Percentiles rank a stretch among this genome's conserved stretches.
phyloP scores from a whole-genome alignment of 2,888 invertebrate genomes.

The Brenthis daphne region DNA sequence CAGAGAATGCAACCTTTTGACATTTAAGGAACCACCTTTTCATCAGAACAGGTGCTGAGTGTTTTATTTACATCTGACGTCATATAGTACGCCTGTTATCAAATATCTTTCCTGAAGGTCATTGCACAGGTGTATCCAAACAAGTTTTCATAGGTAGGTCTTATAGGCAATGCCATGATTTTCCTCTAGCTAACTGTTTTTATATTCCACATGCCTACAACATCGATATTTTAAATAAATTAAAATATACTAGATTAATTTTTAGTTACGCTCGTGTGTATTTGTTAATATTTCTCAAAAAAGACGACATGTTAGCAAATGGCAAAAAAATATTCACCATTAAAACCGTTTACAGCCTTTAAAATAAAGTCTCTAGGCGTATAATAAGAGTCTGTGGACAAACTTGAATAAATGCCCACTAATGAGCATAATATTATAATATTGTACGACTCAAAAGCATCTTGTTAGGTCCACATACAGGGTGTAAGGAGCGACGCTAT shows the following conservation, averaged over 20 bases:
- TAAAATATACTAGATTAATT: no score
- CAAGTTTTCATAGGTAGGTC: slow-evolving; percentile 20
- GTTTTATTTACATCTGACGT: slow-evolving; percentile 31
- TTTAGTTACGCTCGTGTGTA: neutral
- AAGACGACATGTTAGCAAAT: slow-evolving; percentile 18
- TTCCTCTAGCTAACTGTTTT: neutral
- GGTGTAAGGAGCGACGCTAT: slow-evolving; percentile 71
- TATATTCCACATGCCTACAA: neutral
- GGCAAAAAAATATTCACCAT: slow-evolving; percentile 32
- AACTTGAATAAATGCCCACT: slow-evolving; percentile 66
- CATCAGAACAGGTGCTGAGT: slow-evolving; percentile 38
- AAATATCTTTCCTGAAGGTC: slow-evolving; percentile 24
- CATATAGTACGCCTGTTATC: slow-evolving; percentile 21
- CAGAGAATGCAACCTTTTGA: slow-evolving; percentile 19
- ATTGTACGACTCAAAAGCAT: slow-evolving; percentile 70
- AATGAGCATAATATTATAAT: slow-evolving; percentile 80
- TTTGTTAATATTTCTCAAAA: slow-evolving; percentile 6
- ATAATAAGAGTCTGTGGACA: slow-evolving; percentile 49
- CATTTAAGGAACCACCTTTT: slow-evolving; percentile 31
- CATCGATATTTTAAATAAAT: no score
- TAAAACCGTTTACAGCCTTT: slow-evolving; percentile 36
- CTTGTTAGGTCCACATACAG: slow-evolving; percentile 73
- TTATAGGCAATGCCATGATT: slow-evolving; percentile 14
- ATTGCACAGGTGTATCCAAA: slow-evolving; percentile 29
- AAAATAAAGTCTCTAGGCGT: slow-evolving; percentile 34